A percentile compares a stretch with the other conserved stretches of the same genome.
phyloP scores from a whole-genome alignment of 2,113 vertebrate species.

The Lampris incognitus region DNA sequence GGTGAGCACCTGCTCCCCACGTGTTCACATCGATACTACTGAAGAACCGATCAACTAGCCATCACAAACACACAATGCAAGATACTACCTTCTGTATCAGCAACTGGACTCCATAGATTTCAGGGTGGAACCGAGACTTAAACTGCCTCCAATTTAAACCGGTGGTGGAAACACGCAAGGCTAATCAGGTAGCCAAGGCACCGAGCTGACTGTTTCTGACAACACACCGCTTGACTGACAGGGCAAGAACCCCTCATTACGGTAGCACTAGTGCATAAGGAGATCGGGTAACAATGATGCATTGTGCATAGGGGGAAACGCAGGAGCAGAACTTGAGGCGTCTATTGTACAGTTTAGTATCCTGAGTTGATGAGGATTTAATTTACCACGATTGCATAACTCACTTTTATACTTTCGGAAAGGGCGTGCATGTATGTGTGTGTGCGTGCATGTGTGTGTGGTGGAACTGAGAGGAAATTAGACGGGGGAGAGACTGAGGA shows the following conservation, averaged over 20 bases:
- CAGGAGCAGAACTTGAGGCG: constrained; percentile 38
- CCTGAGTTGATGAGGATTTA: constrained; percentile 45
- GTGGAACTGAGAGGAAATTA: constrained; percentile 47
- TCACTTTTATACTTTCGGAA: constrained; percentile 17
- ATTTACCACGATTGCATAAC: constrained; percentile 54
- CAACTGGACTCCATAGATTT: background rate
- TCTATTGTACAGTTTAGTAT: constrained; percentile 39
- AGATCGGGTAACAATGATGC: constrained; percentile 50
- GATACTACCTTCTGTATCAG: constrained; percentile 26
- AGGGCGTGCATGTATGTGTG: constrained; percentile 11
- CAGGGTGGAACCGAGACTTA: constrained; percentile 28
- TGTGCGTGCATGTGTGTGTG: constrained; percentile 13
- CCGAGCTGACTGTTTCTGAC: constrained; percentile 64
- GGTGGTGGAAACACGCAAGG: constrained; percentile 51
- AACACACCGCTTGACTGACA: constrained; percentile 44
- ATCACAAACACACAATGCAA: constrained; percentile 24
- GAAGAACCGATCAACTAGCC: constrained; percentile 36
- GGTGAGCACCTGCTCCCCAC: constrained; percentile 64
- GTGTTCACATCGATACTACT: constrained; percentile 38
- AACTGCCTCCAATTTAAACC: constrained; percentile 47
- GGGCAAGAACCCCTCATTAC: constrained; percentile 12
- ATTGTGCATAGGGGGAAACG: constrained; percentile 39
- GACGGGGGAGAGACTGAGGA: constrained; percentile 33
- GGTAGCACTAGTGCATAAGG: constrained; percentile 14
- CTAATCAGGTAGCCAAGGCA: constrained; percentile 67